Conservation (phyloP, 2,113 vertebrate species). For the Cygnus buccinator region DNA sequence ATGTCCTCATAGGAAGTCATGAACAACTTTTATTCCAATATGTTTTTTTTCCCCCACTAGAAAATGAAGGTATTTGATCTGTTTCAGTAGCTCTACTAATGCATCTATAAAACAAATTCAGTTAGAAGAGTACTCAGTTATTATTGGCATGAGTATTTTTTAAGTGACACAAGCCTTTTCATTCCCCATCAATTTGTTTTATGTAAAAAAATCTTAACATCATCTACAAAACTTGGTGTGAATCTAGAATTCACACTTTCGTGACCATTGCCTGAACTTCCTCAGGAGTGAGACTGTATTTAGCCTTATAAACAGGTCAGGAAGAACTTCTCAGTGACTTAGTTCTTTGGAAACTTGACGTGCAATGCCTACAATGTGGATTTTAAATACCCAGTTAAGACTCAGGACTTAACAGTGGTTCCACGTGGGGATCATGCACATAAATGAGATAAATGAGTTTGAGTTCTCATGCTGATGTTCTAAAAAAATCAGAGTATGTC, state of each 20-base stretch:
- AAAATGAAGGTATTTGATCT: background rate
- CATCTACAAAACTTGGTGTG: background rate
- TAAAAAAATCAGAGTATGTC: background rate
- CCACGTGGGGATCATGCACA: background rate
- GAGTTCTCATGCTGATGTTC: background rate
- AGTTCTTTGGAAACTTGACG: background rate
- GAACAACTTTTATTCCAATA: background rate
- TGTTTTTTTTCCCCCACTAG: background rate
- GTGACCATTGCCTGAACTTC: background rate
- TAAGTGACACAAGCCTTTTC: background rate
- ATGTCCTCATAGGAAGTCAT: background rate
- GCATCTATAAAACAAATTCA: background rate
- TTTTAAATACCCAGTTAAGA: background rate
- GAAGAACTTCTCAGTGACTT: background rate
- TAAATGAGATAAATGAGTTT: constrained; percentile 11
- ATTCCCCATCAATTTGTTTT: background rate
- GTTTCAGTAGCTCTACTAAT: background rate
- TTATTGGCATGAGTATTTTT: background rate
- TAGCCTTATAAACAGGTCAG: background rate
- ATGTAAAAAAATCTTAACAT: background rate
- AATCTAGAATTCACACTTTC: background rate
- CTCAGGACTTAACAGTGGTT: background rate
- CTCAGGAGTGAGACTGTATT: background rate
- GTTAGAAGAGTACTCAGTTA: background rate
- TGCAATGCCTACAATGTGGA: background rate